Base-by-base conservation (phyloP, 1,140 invertebrate genomes). In the Rhizoglyphus robini region DNA sequence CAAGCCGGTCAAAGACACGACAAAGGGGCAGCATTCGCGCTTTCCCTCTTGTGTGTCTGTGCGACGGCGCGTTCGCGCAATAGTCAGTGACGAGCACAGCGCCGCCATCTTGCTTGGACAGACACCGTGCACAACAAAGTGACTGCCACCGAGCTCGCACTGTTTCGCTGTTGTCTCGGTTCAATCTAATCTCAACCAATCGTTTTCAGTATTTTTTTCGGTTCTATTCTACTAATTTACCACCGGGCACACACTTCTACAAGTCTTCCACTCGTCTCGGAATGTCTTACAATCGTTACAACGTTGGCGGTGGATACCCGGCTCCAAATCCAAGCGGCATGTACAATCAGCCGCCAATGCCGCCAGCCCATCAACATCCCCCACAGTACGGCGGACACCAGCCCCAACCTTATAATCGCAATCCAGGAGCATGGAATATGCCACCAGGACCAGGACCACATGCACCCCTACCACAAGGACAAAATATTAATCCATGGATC, bases 401-500 rank as follows among this genome's bases (percentile, higher is more conserved):
- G 4, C 4, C 20, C 4, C 57, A 8, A 4, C 58, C 58, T 3
- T 54, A 54, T 23, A 54, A 32, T 54, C 51, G 51, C 8, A 25
- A 54, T 15, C 20, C 51, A 32, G 51, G 51, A 11, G 51, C 8
- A 8, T 54, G 51, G 51, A 32, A 32, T 23, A 54, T 54, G 51
- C 23, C 51, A 32, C 51, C 51, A 5, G 23, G 31, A 8, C 23
- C 23, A 32, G 8, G 8, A 23, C 58, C 58, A n/a, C 58, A 34
- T 34, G 32, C 15, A 46, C 58, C 15, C n/a, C 58, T 2, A 60
- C 58, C 31, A n/a, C 29, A 15, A 23, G 15, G 27, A 27, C 27
- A 13, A 46, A 60, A 60, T 32, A 60, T 60, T 1, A 60, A 32
- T 46, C 58, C 58, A 46, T 60, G 58, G 58, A 60, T 60, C 29